A percentile compares a stretch with the other conserved stretches of the same genome.
Conservation (phyloP, 2,888 invertebrate species). For the Tetragonisca angustula region DNA sequence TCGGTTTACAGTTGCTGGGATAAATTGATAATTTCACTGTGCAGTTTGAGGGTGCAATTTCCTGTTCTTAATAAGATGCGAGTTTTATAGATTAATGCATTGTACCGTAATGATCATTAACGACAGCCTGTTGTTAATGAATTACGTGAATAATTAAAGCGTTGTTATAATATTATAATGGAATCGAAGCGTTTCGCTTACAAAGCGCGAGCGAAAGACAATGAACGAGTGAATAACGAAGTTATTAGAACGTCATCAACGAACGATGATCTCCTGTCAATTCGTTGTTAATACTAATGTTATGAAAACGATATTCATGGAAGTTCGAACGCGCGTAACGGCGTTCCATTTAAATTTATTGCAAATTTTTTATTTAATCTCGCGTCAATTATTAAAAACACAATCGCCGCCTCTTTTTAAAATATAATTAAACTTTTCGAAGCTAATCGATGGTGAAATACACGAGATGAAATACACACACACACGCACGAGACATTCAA, state of each 20-base stretch:
- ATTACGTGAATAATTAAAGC: conserved; percentile 36
- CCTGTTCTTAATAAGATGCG: conserved; percentile 29
- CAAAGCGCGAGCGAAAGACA: conserved; percentile 10
- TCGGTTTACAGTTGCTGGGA: neutral
- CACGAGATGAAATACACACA: too few species aligned
- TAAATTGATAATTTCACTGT: conserved; percentile 30
- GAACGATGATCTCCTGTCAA: neutral
- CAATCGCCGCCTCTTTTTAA: too few species aligned
- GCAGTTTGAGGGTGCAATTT: neutral
- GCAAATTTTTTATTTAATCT: neutral
- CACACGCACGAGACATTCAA: too few species aligned
- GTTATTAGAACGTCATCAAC: conserved; percentile 23
- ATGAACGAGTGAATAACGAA: conserved; percentile 4
- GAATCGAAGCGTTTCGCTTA: conserved; percentile 18
- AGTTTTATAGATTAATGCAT: conserved; percentile 15
- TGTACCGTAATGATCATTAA: conserved; percentile 30
- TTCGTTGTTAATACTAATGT: neutral
- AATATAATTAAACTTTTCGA: too few species aligned
- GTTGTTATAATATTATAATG: conserved; percentile 26
- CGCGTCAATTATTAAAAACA: too few species aligned
- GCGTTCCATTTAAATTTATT: neutral
- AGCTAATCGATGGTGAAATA: too few species aligned
- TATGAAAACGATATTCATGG: neutral
- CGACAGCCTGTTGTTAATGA: conserved; percentile 4
- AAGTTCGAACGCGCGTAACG: neutral